phyloP scores from a whole-genome alignment of 1,140 invertebrate species.

The Diachasmimorpha longicaudata region DNA sequence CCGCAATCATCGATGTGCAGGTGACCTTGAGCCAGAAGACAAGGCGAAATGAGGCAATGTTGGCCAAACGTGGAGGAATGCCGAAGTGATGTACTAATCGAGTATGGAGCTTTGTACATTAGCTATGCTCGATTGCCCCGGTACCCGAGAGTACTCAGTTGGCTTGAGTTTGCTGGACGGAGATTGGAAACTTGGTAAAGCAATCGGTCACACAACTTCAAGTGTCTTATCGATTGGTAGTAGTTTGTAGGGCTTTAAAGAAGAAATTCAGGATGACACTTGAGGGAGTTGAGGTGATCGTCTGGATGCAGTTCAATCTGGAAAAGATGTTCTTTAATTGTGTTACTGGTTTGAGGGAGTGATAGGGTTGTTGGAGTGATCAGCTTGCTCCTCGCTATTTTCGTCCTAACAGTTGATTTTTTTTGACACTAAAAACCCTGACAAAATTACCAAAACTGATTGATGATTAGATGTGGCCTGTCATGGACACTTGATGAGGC shows the following conservation, averaged over 20 bases:
- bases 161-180: neutral
- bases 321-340: neutral
- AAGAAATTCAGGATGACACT: neutral
- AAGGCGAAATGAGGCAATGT: neutral
- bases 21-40: neutral
- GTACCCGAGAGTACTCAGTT: neutral
- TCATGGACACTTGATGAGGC: too few species aligned
- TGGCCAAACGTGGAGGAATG: neutral
- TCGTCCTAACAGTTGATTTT: too few species aligned
- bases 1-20: too few species aligned
- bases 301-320: neutral
- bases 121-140: neutral
- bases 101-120: neutral
- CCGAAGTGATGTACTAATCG: neutral
- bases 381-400: neutral
- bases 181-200: slow-evolving; percentile 10
- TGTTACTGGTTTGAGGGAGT: neutral
- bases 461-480: too few species aligned
- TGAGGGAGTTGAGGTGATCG: neutral
- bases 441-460: too few species aligned
- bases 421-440: too few species aligned
- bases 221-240: neutral
- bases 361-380: too few species aligned
- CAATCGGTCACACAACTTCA: neutral
- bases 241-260: neutral